Evolutionary conservation across 2,113 vertebrate genomes (phyloP).

Genomic region (Mus pahari): DNA sequence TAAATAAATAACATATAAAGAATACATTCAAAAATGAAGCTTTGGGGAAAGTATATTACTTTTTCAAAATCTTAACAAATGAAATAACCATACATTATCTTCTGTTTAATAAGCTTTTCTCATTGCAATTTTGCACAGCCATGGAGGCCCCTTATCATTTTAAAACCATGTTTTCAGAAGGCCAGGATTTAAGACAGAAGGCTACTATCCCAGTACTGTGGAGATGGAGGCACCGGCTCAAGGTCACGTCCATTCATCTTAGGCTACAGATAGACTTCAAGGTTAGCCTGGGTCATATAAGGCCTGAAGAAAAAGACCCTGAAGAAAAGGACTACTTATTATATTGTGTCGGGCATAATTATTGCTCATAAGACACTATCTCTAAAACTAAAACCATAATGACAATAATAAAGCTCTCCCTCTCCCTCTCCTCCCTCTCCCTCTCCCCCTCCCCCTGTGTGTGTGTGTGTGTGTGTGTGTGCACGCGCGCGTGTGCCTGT

Average conservation of each 20-base stretch:
- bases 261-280: neutral
- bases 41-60: neutral
- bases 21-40: neutral
- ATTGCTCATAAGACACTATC: neutral
- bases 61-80: conserved; percentile 35
- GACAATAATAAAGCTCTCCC: neutral
- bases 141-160: neutral
- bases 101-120: neutral
- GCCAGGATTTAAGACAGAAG: neutral
- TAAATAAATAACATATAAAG: neutral
- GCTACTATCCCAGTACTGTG: neutral
- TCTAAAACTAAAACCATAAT: neutral
- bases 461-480: neutral
- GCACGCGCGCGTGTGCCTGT: neutral
- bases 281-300: neutral
- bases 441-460: too few relatives aligned
- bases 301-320: neutral
- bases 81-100: neutral
- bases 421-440: too few relatives aligned
- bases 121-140: neutral
- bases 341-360: neutral
- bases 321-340: neutral
- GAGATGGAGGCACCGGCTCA: neutral
- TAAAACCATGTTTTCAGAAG: neutral
- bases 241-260: neutral